Base-by-base conservation (phyloP, 2,888 invertebrate genomes). In the Siphlonurus alternatus region DNA sequence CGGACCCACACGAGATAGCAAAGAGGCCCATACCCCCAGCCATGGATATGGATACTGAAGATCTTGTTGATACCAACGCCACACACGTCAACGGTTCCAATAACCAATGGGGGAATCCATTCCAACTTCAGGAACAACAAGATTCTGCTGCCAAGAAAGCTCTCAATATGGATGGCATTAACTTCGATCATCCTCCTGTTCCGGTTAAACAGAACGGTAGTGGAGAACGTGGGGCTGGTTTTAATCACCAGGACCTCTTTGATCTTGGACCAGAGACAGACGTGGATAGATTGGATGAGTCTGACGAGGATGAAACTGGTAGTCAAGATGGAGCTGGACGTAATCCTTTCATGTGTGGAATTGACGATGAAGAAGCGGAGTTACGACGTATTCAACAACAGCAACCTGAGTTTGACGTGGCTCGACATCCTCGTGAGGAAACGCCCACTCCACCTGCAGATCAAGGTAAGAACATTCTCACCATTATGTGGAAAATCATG, bases 211-310 rank as follows among this genome's bases (percentile, higher is more conserved):
- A 15, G 5, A 15, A 15, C 15, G 38, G 38, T 38, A 15, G 38
- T 38, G 38, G 38, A 10, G 38, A 38, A 15, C 5, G 15, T 38
- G 38, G 38, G 5, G 38, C 38, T 10, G 38, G 38, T 5, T 56
- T 56, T 20, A 61, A 62, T 23, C 24, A 19, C 23, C 23, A 38
- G 15, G 59, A 61, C 1, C 51, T 62, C 18, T 64, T 64, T 25
- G 86, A 88, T 74, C 79, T 87, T 68, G 88, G 88, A 2, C 87
- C 87, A 0, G 88, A 88, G 77, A 87, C 87, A 0, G 85, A 87
- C 67, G 87, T 88, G 10, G 88, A 88, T 74, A 80, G 82, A 24
- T 80, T 83, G 64, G 80, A 82, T 68, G 63, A 63, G 23, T 54
- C 54, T 2, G 62, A 62, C 10, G 63, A 63, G 2, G 63, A 63